A percentile compares a stretch with the other conserved stretches of the same genome.
phyloP scores from a whole-genome alignment of 2,888 invertebrate species.

The Hymenopus coronatus region DNA sequence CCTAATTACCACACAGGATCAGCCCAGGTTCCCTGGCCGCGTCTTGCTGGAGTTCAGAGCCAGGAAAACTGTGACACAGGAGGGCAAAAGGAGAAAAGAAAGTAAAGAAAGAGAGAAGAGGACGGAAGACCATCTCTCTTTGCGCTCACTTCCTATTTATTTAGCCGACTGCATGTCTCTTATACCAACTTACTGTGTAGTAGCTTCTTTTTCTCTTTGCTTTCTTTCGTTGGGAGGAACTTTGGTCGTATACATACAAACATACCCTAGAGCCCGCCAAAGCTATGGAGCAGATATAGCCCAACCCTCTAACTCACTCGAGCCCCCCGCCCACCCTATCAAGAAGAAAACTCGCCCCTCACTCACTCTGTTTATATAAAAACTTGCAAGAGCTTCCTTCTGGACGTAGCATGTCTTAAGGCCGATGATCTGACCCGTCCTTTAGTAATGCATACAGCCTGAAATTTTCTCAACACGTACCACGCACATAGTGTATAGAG shows the following conservation, averaged over 20 bases:
- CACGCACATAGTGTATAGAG: too few species aligned
- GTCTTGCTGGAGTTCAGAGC: neutral
- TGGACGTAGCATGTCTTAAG: neutral
- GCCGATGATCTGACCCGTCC: neutral
- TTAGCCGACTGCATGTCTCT: constrained; percentile 20
- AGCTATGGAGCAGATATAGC: constrained; percentile 2
- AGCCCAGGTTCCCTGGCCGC: neutral
- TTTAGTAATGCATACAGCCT: too few species aligned
- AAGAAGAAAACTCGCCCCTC: neutral
- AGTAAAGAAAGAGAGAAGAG: neutral
- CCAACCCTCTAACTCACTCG: neutral
- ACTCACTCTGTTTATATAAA: neutral
- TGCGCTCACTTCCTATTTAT: constrained; percentile 14
- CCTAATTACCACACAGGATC: neutral
- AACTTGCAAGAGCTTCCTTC: neutral
- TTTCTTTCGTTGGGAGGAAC: constrained; percentile 1
- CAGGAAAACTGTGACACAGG: neutral
- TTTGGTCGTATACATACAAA: constrained; percentile 9
- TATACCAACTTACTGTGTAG: constrained; percentile 1
- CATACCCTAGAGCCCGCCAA: constrained; percentile 16
- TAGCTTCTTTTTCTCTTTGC: neutral
- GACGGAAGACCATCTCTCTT: neutral
- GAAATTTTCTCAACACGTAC: too few species aligned
- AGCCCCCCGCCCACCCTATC: neutral
- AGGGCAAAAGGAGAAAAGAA: neutral